Evolutionary conservation across 2,797 vertebrate species (phyloP).

Genomic region (Galago senegalensis): DNA sequence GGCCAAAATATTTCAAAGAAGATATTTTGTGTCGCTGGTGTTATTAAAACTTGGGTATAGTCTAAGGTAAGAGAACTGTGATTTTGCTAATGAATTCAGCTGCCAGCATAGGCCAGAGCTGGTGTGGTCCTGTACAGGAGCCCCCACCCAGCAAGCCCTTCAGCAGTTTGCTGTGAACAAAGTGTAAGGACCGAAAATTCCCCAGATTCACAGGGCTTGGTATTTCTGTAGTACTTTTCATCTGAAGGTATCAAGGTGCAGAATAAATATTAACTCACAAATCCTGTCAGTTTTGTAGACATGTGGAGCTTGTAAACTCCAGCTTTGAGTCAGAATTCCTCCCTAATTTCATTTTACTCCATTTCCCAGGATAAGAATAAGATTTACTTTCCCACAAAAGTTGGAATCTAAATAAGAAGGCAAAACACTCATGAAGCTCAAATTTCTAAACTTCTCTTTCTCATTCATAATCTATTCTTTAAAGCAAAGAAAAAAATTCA

Average conservation of each 20-base stretch:
- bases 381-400: constrained; percentile 35
- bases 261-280: constrained; percentile 81
- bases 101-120: neutral
- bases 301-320: constrained; percentile 43
- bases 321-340: constrained; percentile 42
- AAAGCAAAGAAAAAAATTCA: neutral
- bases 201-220: constrained; percentile 47
- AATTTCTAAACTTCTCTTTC: neutral
- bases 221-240: constrained; percentile 61
- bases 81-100: constrained; percentile 19
- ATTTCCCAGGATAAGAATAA: constrained; percentile 15
- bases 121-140: neutral
- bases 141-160: neutral
- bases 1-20: constrained; percentile 45
- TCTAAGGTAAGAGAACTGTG: neutral
- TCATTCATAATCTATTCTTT: constrained; percentile 19
- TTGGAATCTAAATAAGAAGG: constrained; percentile 38
- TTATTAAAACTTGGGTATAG: constrained; percentile 23
- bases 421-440: constrained; percentile 1
- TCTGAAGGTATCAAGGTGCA: constrained; percentile 77
- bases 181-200: constrained; percentile 48
- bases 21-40: neutral
- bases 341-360: constrained; percentile 27
- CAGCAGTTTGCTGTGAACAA: constrained; percentile 37
- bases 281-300: constrained; percentile 46